Base-by-base conservation (phyloP, 2,797 vertebrate genomes). In the Tolypeutes matacus region DNA sequence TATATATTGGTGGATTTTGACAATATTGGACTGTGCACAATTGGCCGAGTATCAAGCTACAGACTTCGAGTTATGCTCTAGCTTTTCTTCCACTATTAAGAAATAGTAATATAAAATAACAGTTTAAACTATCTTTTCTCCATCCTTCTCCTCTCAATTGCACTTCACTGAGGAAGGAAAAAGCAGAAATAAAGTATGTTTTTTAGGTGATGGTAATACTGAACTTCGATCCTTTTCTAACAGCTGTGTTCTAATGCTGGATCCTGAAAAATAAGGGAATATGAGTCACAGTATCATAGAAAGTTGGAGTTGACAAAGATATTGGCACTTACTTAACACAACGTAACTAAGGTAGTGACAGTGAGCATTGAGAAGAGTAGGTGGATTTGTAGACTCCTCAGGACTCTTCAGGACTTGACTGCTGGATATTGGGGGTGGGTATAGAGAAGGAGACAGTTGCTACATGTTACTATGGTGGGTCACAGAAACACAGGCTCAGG, bases 1-100 rank as follows among this genome's bases (percentile, higher is more conserved):
- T 89, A 86, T 91, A 46, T 89, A 93, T 93, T 85, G 82, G 94
- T 97, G 89, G 81, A 72, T 87, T 95, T 92, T 89, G 95, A 86
- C 49, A 95, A 85, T 80, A 65, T 93, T 91, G 81, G 88, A 90
- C 75, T 96, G 49, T 70, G 49, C 51, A 91, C 96, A 95, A 70
- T 25, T 97, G 96, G 95, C 93, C 56, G 73, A 85, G 46, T 60
- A 65, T 67, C 96, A 97, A 89, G 62, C 62, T 78, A 51, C 82
- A 93, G 92, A 49, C 18, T 10, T 42, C 15, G 15, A 96, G 67
- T 91, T 93, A 91, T 93, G 56, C 17, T n/a, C 25, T 92, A 76
- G 92, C 15, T 76, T 78, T 84, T 77, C 86, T 86, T 95, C 21
- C 36, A 77, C 17, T 89, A 87, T 72, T 94, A 92, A 93, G 91